Conservation (phyloP, 2,113 vertebrate genomes). For the Caloenas nicobarica region DNA sequence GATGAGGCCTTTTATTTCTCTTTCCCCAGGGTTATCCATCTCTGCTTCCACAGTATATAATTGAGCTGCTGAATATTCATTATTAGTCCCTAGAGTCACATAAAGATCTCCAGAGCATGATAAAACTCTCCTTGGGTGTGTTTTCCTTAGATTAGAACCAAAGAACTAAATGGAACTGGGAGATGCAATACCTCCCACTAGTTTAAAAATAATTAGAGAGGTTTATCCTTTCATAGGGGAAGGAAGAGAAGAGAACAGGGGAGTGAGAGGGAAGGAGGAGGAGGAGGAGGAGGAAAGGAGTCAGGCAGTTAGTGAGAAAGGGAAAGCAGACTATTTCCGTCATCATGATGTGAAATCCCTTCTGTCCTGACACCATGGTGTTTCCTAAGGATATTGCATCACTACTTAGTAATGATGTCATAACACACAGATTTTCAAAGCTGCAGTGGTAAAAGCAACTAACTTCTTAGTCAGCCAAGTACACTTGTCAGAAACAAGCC, state of each 20-base stretch:
- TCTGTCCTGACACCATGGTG: neutral
- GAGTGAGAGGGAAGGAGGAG: neutral
- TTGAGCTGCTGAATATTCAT: conserved; percentile 38
- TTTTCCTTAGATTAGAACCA: conserved; percentile 37
- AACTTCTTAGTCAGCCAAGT: too few relatives aligned
- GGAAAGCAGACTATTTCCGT: neutral
- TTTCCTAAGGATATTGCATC: neutral
- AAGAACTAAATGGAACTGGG: conserved; percentile 17
- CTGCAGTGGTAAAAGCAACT: too few relatives aligned
- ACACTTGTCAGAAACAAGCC: too few relatives aligned
- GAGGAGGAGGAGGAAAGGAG: neutral
- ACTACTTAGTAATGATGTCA: too few relatives aligned
- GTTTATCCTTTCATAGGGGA: neutral
- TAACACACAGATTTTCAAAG: too few relatives aligned
- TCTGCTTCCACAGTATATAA: conserved; percentile 26
- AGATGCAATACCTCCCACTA: neutral
- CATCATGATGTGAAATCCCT: neutral
- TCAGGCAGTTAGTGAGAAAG: neutral
- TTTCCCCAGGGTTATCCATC: conserved; percentile 11
- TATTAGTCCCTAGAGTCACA: conserved; percentile 3
- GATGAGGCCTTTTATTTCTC: conserved; percentile 45
- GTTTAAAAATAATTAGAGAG: conserved; percentile 8
- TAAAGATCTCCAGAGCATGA: conserved; percentile 30
- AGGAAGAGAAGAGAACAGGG: neutral
- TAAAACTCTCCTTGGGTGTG: conserved; percentile 1